Percentiles rank a stretch among this genome's conserved stretches.
These are phyloP conservation scores for Aeoliscus strigatus DNA, from an alignment of 2,797 vertebrate genomes.

Conservation along the genomic window DNA sequence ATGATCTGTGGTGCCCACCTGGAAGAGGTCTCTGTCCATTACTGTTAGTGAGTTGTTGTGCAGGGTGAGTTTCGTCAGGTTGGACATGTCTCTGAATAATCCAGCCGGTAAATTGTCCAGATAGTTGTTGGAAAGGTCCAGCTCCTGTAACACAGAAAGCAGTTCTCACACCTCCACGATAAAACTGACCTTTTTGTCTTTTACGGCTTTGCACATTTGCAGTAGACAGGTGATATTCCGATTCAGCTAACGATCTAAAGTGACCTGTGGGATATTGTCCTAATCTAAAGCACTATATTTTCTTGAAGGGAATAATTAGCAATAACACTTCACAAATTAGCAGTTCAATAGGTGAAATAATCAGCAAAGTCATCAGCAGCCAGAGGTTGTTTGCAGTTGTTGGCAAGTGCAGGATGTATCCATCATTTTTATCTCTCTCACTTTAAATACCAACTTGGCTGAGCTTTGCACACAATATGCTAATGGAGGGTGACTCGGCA, in stretches of 20 bases:
- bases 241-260: neutral
- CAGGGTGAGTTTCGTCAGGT: slow-evolving; percentile 87
- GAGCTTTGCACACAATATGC: slow-evolving; percentile 5
- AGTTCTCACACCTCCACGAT: slow-evolving; percentile 1
- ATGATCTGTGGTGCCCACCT: slow-evolving; percentile 47
- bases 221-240: neutral
- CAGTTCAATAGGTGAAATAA: neutral
- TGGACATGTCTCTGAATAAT: slow-evolving; percentile 86
- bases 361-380: neutral
- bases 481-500: neutral
- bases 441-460: slow-evolving; percentile 6
- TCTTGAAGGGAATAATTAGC: too few species aligned
- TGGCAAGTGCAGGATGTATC: slow-evolving; percentile 3
- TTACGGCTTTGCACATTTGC: neutral
- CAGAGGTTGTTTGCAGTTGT: neutral
- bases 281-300: neutral
- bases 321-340: neutral
- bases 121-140: slow-evolving; percentile 98
- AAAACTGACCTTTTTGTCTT: too few species aligned
- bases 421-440: slow-evolving; percentile 3
- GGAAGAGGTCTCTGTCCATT: slow-evolving; percentile 88
- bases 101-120: slow-evolving; percentile 89
- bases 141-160: slow-evolving; percentile 50
- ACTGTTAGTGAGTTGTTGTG: slow-evolving; percentile 93
- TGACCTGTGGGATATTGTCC: neutral